Evolutionary conservation across 2,888 invertebrate species (phyloP).

Genomic region (Clanis bilineata): DNA sequence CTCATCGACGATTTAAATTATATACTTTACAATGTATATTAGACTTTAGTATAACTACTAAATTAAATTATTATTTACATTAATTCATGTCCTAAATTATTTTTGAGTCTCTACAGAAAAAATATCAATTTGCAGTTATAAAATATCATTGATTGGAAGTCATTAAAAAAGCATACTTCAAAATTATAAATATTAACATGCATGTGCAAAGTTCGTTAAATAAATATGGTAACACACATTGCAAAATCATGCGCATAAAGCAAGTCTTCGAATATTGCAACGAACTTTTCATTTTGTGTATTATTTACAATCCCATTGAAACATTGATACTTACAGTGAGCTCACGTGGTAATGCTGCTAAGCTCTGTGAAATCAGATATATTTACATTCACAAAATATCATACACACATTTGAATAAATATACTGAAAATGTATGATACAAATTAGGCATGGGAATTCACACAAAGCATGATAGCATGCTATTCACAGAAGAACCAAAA

Average conservation of each 20-base stretch:
- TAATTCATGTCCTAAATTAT: too few species aligned
- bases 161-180: background rate
- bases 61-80: background rate
- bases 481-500: constrained; percentile 24
- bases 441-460: constrained; percentile 26
- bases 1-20: too few species aligned
- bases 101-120: too few species aligned
- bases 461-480: constrained; percentile 27
- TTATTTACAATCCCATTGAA: constrained; percentile 22
- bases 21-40: too few species aligned
- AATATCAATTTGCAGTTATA: too few species aligned
- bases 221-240: background rate
- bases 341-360: constrained; percentile 90
- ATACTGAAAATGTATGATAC: constrained; percentile 34
- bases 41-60: background rate
- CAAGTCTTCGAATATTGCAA: constrained; percentile 15
- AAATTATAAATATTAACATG: background rate
- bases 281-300: constrained; percentile 20
- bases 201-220: background rate
- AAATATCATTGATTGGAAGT: background rate
- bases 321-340: constrained; percentile 87
- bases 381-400: constrained; percentile 68
- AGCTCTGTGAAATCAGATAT: constrained; percentile 87
- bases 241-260: background rate
- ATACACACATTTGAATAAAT: constrained; percentile 18